A percentile compares a stretch with the other conserved stretches of the same genome.
Evolutionary conservation across 2,113 vertebrate species (phyloP).

Genomic region (Dipodomys merriami): DNA sequence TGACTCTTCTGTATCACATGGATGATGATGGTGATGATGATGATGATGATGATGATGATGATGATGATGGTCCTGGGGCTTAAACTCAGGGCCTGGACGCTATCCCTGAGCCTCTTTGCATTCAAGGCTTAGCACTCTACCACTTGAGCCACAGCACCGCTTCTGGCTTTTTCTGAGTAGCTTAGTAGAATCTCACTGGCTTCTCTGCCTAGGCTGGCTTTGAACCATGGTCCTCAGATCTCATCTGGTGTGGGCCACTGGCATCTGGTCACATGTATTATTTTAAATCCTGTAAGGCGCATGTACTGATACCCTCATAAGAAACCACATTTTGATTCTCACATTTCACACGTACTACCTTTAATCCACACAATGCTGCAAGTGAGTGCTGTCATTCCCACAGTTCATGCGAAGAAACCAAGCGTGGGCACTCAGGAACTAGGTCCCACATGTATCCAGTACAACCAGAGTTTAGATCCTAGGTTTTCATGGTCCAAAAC

Average conservation of each 20-base stretch:
- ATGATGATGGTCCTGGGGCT: too few relatives aligned
- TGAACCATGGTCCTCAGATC: too few relatives aligned
- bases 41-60: too few relatives aligned
- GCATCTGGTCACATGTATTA: not conserved
- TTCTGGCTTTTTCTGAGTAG: too few relatives aligned
- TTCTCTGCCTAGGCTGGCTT: too few relatives aligned
- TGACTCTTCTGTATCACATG: not conserved
- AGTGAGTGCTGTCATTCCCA: not conserved
- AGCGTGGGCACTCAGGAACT: not conserved
- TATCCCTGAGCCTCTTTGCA: too few relatives aligned
- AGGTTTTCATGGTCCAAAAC: not conserved
- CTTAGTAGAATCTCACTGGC: too few relatives aligned
- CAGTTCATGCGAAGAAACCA: not conserved
- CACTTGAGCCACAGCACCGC: too few relatives aligned
- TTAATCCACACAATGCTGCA: not conserved
- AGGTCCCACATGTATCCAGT: not conserved
- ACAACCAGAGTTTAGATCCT: not conserved
- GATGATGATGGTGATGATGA: too few relatives aligned
- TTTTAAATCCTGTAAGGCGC: not conserved
- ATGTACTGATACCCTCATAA: not conserved
- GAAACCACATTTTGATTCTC: not conserved
- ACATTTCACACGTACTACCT: not conserved
- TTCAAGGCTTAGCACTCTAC: too few relatives aligned
- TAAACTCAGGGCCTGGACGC: too few relatives aligned
- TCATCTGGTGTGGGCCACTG: too few relatives aligned